Evolutionary conservation across 2,888 invertebrate genomes (phyloP).

Genomic region (Agrotis clavis): DNA sequence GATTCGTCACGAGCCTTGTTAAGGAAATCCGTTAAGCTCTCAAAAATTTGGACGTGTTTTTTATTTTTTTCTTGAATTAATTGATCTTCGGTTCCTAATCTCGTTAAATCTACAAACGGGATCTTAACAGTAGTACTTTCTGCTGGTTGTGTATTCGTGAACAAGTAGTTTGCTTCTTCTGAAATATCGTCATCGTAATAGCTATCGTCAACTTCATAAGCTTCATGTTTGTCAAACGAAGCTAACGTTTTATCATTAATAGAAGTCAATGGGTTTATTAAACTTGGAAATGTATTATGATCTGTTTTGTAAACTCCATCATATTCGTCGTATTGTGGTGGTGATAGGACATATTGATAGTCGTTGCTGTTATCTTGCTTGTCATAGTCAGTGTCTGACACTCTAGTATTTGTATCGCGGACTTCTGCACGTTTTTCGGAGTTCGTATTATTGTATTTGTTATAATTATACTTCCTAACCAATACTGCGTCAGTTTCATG

Average conservation of each 20-base stretch:
- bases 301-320: conserved; percentile 16
- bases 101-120: conserved; percentile 23
- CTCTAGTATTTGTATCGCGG: background rate
- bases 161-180: background rate
- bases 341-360: conserved; percentile 36
- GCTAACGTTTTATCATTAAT: background rate
- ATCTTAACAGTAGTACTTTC: background rate
- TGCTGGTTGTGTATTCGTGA: background rate
- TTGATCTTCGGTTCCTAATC: conserved; percentile 18
- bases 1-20: conserved; percentile 51
- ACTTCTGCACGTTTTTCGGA: background rate
- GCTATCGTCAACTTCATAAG: background rate
- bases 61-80: conserved; percentile 22
- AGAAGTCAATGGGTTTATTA: conserved; percentile 10
- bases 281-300: conserved; percentile 7
- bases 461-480: conserved; percentile 26
- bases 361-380: background rate
- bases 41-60: conserved; percentile 16
- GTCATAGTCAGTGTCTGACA: background rate
- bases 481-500: background rate
- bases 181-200: background rate
- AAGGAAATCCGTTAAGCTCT: conserved; percentile 42
- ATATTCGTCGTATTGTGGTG: conserved; percentile 39
- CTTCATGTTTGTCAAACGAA: background rate
- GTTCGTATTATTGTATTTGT: conserved; percentile 1